Evolutionary conservation across 2,113 vertebrate genomes (phyloP).

Genomic region (Passer domesticus): DNA sequence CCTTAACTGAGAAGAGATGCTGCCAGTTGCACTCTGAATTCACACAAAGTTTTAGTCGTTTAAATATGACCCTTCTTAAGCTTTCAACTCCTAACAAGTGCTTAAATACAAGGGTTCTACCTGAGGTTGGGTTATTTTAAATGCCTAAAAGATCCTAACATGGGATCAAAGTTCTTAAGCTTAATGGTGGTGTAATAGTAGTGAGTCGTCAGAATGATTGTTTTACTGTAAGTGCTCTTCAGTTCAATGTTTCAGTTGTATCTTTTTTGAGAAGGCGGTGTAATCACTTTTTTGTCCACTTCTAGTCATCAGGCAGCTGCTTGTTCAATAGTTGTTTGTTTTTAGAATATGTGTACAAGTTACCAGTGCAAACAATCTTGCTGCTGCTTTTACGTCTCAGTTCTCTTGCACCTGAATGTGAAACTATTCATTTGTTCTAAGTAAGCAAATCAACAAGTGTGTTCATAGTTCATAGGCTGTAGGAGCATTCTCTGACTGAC

Average conservation of each 20-base stretch:
- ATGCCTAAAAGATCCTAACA: neutral
- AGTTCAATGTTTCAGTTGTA: neutral
- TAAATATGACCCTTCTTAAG: neutral
- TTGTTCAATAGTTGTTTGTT: neutral
- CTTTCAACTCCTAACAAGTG: neutral
- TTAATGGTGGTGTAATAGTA: neutral
- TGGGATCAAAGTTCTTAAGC: neutral
- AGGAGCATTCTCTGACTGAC: neutral
- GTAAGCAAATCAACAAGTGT: neutral
- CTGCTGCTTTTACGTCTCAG: neutral
- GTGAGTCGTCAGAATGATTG: neutral
- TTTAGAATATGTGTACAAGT: neutral
- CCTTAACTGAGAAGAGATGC: neutral
- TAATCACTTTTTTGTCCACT: neutral
- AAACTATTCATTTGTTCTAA: neutral
- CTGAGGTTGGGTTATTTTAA: rapidly evolving
- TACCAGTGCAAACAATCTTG: neutral
- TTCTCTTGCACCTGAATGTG: neutral
- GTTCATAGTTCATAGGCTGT: neutral
- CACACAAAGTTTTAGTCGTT: neutral
- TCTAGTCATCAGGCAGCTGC: neutral
- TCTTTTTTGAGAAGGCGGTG: neutral
- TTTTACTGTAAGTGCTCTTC: neutral
- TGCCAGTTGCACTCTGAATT: neutral
- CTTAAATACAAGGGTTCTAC: neutral